Conservation (phyloP, 2,888 invertebrate genomes). For the Lymantria dispar region DNA sequence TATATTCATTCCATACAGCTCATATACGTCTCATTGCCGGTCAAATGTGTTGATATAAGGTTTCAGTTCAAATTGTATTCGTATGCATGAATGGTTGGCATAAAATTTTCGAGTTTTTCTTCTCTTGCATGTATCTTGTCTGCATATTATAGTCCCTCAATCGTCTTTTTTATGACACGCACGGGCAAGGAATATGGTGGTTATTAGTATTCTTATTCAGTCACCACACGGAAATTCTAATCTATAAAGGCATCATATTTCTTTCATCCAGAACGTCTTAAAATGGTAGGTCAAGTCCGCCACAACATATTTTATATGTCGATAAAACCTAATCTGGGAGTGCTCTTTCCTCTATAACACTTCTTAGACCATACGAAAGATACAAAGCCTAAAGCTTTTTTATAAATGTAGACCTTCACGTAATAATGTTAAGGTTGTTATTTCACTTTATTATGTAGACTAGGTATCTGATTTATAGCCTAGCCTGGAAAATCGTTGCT, state of each 20-base stretch:
- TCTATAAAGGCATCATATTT: slow-evolving; percentile 48
- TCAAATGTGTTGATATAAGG: too few species aligned
- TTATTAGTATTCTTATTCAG: too few species aligned
- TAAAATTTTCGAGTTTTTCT: too few species aligned
- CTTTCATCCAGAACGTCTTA: slow-evolving; percentile 41
- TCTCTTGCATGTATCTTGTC: too few species aligned
- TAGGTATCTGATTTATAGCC: slow-evolving; percentile 66
- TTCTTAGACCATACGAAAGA: slow-evolving; percentile 57
- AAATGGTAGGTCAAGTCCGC: slow-evolving; percentile 47
- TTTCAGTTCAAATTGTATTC: too few species aligned
- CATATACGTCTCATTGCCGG: too few species aligned
- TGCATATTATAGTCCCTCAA: too few species aligned
- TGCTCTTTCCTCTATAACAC: slow-evolving; percentile 70
- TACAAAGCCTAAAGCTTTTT: slow-evolving; percentile 43
- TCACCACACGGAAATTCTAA: too few species aligned
- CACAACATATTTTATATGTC: slow-evolving; percentile 75
- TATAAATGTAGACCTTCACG: slow-evolving; percentile 46
- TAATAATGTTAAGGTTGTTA: slow-evolving; percentile 43
- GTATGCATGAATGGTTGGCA: too few species aligned
- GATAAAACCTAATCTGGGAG: slow-evolving; percentile 72
- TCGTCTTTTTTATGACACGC: too few species aligned
- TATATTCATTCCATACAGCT: too few species aligned
- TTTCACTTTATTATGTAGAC: slow-evolving; percentile 31
- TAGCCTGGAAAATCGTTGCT: slow-evolving; percentile 58
- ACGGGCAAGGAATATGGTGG: too few species aligned